Base-by-base conservation (phyloP, 2,113 vertebrate genomes). In the Macaca mulatta region DNA sequence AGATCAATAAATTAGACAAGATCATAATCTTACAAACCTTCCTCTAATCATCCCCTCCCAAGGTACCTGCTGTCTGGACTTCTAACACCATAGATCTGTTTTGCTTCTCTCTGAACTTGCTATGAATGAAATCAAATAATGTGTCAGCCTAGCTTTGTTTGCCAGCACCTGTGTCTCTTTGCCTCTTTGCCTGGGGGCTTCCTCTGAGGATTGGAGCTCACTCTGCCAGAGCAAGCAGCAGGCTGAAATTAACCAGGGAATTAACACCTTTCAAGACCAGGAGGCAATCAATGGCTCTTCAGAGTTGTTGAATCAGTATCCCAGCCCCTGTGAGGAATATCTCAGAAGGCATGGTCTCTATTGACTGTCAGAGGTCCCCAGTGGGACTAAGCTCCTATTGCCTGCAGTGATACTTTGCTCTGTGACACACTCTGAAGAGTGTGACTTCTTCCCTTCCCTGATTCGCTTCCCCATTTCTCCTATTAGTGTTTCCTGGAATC, bases 51-150 rank as follows among this genome's bases (percentile, higher is more conserved):
- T 69, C 40, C 13, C 35, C 57, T 78, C 11, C 27, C 81, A 35
- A 40, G 32, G 40, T 3, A 55, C 2, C 43, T 11, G 20, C 4
- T 23, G 5, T 35, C 13, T 57, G 40, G 88, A 52, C 20, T 64
- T 83, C 80, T 45, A 27, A 74, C 25, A 81, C 20, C 20, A 38
- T 0, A 30, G 30, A 59, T 43, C 32, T 23, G 7, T 50, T 74
- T 89, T 74, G 38, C 38, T 87, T 93, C 52, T 59, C 52, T 59
- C 35, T 27, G 52, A 93, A 78, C 32, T 80, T 50, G 45, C n/a
- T 6, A 2, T 72, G 64, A 91, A 48, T 61, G n/a, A 43, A 90
- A 82, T 61, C 55, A 84, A 45, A 77, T 35, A 25, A n/a, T 6
- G 22, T 6, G 7, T 10, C 27, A 8, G 32, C 43, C 78, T 23